A percentile compares a stretch with the other conserved stretches of the same genome.
Conservation (phyloP, 2,797 vertebrate genomes). For the Gobio occitaniae region DNA sequence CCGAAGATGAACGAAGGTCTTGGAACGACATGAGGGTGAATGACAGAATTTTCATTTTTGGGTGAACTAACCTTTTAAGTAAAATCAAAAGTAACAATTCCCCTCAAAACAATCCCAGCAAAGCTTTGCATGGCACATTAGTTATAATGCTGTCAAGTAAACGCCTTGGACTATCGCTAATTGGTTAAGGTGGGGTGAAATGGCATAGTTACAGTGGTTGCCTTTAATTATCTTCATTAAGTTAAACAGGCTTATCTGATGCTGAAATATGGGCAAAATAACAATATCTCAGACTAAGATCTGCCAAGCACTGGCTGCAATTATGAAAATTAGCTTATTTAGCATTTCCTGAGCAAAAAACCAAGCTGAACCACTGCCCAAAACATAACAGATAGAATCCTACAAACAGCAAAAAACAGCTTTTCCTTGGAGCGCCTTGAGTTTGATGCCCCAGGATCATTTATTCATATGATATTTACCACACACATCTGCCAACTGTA, state of each 20-base stretch:
- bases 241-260: slow-evolving; percentile 23
- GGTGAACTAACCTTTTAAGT: too few species aligned
- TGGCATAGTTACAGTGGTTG: slow-evolving; percentile 20
- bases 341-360: slow-evolving; percentile 30
- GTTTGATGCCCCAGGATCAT: slow-evolving; percentile 4
- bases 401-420: background rate
- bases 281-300: slow-evolving; percentile 17
- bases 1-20: too few species aligned
- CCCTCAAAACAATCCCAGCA: background rate
- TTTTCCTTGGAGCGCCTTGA: background rate
- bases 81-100: slow-evolving; percentile 1
- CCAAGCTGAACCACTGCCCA: background rate
- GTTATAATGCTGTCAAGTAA: slow-evolving; percentile 12
- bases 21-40: too few species aligned
- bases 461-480: slow-evolving; percentile 25
- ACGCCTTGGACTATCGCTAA: background rate
- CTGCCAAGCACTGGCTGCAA: slow-evolving; percentile 4
- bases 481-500: slow-evolving; percentile 7
- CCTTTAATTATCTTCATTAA: slow-evolving; percentile 13
- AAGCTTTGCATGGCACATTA: slow-evolving; percentile 12
- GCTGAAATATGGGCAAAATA: slow-evolving; percentile 9
- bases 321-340: slow-evolving; percentile 31
- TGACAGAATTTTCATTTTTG: too few species aligned
- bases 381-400: background rate
- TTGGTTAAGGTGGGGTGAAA: slow-evolving; percentile 33